Evolutionary conservation across 2,113 vertebrate species (phyloP).

Genomic region (Lycaon pictus): DNA sequence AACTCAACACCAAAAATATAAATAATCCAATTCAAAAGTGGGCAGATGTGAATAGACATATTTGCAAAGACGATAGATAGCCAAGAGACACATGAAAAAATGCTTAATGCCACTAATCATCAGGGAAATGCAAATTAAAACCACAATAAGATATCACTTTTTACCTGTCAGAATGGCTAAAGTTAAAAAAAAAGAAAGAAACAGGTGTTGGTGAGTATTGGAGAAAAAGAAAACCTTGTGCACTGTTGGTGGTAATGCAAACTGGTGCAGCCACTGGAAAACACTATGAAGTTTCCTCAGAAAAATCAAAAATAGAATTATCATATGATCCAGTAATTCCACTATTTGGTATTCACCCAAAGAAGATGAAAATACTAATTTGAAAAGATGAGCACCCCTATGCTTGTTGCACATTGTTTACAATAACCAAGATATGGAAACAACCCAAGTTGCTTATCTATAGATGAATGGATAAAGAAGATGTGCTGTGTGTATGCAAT

Average conservation of each 20-base stretch:
- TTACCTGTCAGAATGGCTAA: background rate
- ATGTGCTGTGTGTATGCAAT: background rate
- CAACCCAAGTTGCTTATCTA: background rate
- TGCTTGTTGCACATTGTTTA: background rate
- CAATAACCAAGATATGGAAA: background rate
- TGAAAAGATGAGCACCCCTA: background rate
- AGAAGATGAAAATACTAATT: background rate
- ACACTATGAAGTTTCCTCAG: background rate
- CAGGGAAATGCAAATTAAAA: background rate
- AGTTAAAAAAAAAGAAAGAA: background rate
- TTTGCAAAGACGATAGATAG: background rate
- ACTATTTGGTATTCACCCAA: background rate
- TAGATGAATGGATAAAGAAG: background rate
- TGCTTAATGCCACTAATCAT: background rate
- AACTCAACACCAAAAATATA: background rate
- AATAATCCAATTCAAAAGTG: background rate
- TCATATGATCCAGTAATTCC: background rate
- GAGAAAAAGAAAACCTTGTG: background rate
- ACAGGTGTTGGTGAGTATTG: background rate
- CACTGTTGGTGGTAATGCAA: background rate
- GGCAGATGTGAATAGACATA: background rate
- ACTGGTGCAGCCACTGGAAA: background rate
- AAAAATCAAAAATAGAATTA: background rate
- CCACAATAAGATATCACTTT: background rate
- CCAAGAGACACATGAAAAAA: background rate